Evolutionary conservation across 2,888 invertebrate genomes (phyloP), one percentile per base, ranked within the genome.

Genomic region (Lordiphosa fenestrarum): DNA sequence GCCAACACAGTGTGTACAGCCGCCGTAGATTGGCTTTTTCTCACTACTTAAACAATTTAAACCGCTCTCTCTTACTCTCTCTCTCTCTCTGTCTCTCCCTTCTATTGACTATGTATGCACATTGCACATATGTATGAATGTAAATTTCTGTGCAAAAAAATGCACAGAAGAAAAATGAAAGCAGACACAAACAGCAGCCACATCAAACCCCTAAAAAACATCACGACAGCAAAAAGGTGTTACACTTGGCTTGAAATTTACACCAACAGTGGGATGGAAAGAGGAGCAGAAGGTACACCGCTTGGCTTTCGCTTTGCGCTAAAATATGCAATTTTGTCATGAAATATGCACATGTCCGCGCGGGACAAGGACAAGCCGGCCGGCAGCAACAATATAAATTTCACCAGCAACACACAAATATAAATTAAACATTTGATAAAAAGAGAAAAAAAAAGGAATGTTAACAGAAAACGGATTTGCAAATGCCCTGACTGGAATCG

Each of bases 141-240:
- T 54, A 47, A 51, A 50, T 66, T 19, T 53, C 4, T 44, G 15
- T 21, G 35, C 41, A 59, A 53, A 59, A 44, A 48, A 46, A 46
- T 35, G 13, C 13, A 6, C 35, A 48, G 13, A 53, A 46, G 6
- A 13, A 13, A 23, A 6, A 12, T 36, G 30, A 53, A 42, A 55
- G 46, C 47, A 41, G 10, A 12, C 19, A 51, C 42, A 35, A 46
- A 46, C 13, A 35, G 10, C 44, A 53, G 42, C 41, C 33, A 55
- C 19, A 53, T 36, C 51, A 69, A 40, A 49, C 15, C 58, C 60
- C 62, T 53, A 46, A 40, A 69, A 80, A 66, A 53, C 60, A 65
- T 57, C 61, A 58, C 59, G 69, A 77, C 83, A 78, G 51, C 74
- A 59, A 82, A 78, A 82, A 70, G 78, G 80, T 82, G 83, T 82